Evolutionary conservation across 1,140 invertebrate species (phyloP), one percentile per base, ranked within the genome.

Genomic region (Macrobrachium rosenbergii): DNA sequence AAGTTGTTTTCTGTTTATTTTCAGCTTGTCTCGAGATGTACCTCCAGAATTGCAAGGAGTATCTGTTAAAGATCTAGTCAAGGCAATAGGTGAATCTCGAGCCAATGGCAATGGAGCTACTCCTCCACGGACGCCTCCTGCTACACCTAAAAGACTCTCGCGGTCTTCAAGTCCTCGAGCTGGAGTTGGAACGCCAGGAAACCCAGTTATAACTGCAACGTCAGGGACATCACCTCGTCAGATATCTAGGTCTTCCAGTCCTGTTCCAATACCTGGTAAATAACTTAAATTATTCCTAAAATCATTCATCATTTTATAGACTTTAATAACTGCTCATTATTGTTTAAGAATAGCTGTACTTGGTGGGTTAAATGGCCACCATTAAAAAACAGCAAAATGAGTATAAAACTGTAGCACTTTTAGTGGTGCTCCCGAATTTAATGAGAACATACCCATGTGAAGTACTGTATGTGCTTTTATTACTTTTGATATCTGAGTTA

Each of bases 31-130:
- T 14, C 93, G 93, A 83, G 93, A 94, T 90, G 92, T 95, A 87
- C 94, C 95, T 0, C 92, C 93, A 10, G 95, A 95, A 90, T 93
- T 95, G 69, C 94, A 94, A 19, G 95, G 95, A 1, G 95, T 96
- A 6, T 96, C 95, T 0, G 95, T 96, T 2, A 95, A 96, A 83
- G 96, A 96, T 84, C 91, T 97, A 64, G 95, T 96, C 5, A 95
- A 96, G 91, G 95, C 94, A 2, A 95, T 96, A 91, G 95, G 95
- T 23, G 95, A 96, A 90, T 95, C 94, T 90, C 92, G 95, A 88
- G 94, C 94, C 12, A 96, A 96, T 92, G 96, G 95, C 37, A 97
- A 96, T 92, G 95, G 95, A 23, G 94, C 94, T 0, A 93, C 93
- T 16, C 95, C 95, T 62, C 95, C 95, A 63, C 94, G 94, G 5